A percentile compares a stretch with the other conserved stretches of the same genome.
Evolutionary conservation across 2,113 vertebrate genomes (phyloP).

Genomic region (Catagonus wagneri): DNA sequence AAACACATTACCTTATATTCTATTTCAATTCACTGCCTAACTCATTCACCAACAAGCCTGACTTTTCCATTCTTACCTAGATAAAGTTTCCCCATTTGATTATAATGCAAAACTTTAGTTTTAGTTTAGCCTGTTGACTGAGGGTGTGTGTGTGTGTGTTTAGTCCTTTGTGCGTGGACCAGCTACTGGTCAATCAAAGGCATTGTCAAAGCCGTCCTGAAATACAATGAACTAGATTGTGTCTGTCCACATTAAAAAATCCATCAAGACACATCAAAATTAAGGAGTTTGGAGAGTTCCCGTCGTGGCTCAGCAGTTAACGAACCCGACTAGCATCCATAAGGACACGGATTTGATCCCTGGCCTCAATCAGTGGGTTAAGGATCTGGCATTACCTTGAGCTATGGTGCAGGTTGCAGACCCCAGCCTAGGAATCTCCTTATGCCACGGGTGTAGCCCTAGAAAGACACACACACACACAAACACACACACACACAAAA

Average conservation of each 20-base stretch:
- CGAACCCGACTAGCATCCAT: too few relatives aligned
- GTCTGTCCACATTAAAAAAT: background rate
- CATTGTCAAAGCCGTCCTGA: conserved; percentile 30
- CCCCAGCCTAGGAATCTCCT: too few relatives aligned
- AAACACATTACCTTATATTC: conserved; percentile 17
- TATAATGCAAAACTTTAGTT: background rate
- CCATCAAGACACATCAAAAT: conserved; percentile 33
- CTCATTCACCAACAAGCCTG: background rate
- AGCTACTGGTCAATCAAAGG: background rate
- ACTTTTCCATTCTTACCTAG: conserved; percentile 35
- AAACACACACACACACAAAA: too few relatives aligned
- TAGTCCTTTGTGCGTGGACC: background rate
- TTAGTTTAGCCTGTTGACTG: background rate
- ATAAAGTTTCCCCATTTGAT: conserved; percentile 29
- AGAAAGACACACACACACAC: too few relatives aligned
- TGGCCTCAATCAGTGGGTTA: too few relatives aligned
- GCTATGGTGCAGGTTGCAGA: too few relatives aligned
- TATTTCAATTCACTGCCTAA: background rate
- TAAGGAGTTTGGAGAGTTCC: background rate
- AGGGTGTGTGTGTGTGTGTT: background rate
- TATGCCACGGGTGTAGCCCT: too few relatives aligned
- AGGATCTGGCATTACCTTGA: too few relatives aligned
- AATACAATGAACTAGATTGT: conserved; percentile 20
- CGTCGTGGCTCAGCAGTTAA: too few relatives aligned
- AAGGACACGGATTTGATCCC: too few relatives aligned